Conservation (phyloP, 2,113 vertebrate species). For the Epinephelus fuscoguttatus region DNA sequence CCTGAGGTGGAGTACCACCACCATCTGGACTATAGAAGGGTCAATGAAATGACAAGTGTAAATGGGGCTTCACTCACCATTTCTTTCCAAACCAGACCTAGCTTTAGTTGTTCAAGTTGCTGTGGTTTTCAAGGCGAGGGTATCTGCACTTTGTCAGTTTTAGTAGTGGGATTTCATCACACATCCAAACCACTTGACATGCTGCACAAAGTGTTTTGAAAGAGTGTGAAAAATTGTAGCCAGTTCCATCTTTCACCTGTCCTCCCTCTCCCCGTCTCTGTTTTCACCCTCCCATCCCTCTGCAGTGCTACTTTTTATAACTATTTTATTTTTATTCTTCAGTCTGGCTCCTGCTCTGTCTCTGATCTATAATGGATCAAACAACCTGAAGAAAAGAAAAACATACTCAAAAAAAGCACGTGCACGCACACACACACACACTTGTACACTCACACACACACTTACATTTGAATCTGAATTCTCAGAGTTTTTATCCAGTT, state of each 20-base stretch:
- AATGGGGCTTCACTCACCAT: too few relatives aligned
- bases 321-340: conserved; percentile 4
- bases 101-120: neutral
- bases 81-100: neutral
- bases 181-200: neutral
- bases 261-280: neutral
- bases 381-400: neutral
- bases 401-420: neutral
- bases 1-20: too few relatives aligned
- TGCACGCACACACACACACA: conserved; percentile 5
- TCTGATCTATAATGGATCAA: conserved; percentile 57
- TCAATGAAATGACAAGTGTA: too few relatives aligned
- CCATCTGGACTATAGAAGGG: too few relatives aligned
- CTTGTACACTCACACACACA: neutral
- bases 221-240: neutral
- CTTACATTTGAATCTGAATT: too few relatives aligned
- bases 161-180: neutral
- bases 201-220: neutral
- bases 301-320: neutral
- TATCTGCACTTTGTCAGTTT: neutral
- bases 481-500: too few relatives aligned
- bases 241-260: neutral
- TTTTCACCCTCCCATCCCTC: neutral
- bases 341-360: conserved; percentile 1
- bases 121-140: neutral